phyloP scores from a whole-genome alignment of 2,113 vertebrate genomes.

The Limanda limanda region DNA sequence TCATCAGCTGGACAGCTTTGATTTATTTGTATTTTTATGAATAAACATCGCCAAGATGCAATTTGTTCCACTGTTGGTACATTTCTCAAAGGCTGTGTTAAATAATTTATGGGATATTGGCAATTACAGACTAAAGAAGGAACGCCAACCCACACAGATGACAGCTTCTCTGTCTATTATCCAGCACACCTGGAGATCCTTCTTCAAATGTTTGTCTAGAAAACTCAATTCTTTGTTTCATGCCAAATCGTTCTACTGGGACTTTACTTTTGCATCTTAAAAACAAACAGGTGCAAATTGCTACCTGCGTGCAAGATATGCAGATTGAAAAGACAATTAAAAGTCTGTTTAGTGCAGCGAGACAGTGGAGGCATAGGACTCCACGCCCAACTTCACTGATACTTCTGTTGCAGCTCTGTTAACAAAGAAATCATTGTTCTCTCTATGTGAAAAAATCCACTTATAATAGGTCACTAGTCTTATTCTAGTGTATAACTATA shows the following conservation, averaged over 20 bases:
- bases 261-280: constrained; percentile 18
- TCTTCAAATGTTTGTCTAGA: constrained; percentile 1
- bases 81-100: constrained; percentile 11
- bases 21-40: neutral
- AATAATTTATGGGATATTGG: constrained; percentile 8
- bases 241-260: constrained; percentile 21
- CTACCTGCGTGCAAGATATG: constrained; percentile 16
- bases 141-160: constrained; percentile 4
- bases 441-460: constrained; percentile 21
- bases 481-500: constrained; percentile 35
- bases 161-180: constrained; percentile 20
- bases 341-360: constrained; percentile 10
- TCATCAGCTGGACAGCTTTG: neutral
- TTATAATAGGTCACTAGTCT: constrained; percentile 34
- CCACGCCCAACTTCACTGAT: constrained; percentile 18
- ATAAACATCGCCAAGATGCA: constrained; percentile 18
- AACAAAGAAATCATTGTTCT: constrained; percentile 24
- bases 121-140: constrained; percentile 12
- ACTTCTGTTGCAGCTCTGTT: constrained; percentile 21
- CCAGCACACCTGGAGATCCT: constrained; percentile 35
- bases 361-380: constrained; percentile 30
- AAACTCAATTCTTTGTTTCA: constrained; percentile 27
- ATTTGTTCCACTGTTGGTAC: neutral
- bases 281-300: constrained; percentile 49
- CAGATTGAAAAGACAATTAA: constrained; percentile 8